phyloP scores from a whole-genome alignment of 2,797 vertebrate genomes.

The Sebastes iracundus region DNA sequence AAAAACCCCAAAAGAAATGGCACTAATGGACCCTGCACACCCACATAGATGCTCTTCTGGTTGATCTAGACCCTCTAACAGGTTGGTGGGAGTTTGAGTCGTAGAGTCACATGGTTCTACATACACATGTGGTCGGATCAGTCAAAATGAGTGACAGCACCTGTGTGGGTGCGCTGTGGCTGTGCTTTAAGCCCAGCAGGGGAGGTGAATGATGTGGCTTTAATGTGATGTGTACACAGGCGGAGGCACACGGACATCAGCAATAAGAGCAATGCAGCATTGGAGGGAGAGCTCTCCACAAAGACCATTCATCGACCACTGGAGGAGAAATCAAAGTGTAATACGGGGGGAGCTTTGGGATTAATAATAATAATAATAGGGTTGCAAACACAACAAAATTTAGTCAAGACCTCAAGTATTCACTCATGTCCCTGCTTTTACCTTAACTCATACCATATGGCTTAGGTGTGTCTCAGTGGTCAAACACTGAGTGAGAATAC shows the following conservation, averaged over 20 bases:
- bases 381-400: slow-evolving; percentile 28
- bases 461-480: slow-evolving; percentile 66
- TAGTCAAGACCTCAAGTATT: slow-evolving; percentile 35
- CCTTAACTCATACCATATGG: slow-evolving; percentile 69
- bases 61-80: slow-evolving; percentile 29
- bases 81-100: not conserved
- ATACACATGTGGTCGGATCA: slow-evolving; percentile 16
- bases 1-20: slow-evolving; percentile 43
- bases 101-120: not conserved
- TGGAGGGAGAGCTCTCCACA: slow-evolving; percentile 42
- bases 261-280: slow-evolving; percentile 53
- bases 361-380: not conserved
- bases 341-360: slow-evolving; percentile 31
- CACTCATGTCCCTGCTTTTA: slow-evolving; percentile 45
- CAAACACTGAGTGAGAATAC: slow-evolving; percentile 66
- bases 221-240: slow-evolving; percentile 50
- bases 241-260: slow-evolving; percentile 65
- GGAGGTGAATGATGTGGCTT: slow-evolving; percentile 62
- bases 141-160: slow-evolving; percentile 6
- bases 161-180: slow-evolving; percentile 36
- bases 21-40: slow-evolving; percentile 41
- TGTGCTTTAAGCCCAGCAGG: slow-evolving; percentile 29
- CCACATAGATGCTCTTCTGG: slow-evolving; percentile 35
- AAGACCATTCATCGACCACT: not conserved
- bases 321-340: slow-evolving; percentile 1